A percentile compares a stretch with the other conserved stretches of the same genome.
Evolutionary conservation across 92 coral and sea anemone species (phyloP).

Genomic region (Heliopora coerulea): DNA sequence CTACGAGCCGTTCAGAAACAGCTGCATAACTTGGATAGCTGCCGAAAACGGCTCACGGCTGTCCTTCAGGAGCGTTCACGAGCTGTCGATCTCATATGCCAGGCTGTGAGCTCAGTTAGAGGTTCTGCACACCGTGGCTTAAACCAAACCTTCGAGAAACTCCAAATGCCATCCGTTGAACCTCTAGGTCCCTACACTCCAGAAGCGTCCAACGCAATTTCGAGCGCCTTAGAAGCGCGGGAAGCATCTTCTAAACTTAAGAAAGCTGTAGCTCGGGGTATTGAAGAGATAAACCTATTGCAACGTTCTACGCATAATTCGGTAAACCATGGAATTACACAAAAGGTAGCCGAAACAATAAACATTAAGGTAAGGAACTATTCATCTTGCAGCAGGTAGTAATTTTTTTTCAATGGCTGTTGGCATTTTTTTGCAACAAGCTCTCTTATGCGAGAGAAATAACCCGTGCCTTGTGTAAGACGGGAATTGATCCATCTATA

Average conservation of each 20-base stretch:
- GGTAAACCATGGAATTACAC: conserved; percentile 96
- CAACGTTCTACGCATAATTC: conserved; percentile 91
- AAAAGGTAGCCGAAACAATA: conserved; percentile 98
- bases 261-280: conserved; percentile 89
- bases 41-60: conserved; percentile 76
- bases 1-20: conserved; percentile 95
- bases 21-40: conserved; percentile 89
- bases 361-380: conserved; percentile 93
- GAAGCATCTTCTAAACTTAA: conserved; percentile 76
- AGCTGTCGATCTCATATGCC: conserved; percentile 88
- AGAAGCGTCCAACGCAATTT: conserved; percentile 87
- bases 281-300: conserved; percentile 87
- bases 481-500: too few relatives aligned
- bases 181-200: conserved; percentile 98
- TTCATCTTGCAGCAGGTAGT: too few relatives aligned
- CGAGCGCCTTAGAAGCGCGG: conserved; percentile 86
- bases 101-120: conserved; percentile 92
- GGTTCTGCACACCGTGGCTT: conserved; percentile 79
- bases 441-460: too few relatives aligned
- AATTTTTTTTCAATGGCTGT: too few relatives aligned
- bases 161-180: conserved; percentile 83
- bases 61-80: conserved; percentile 87
- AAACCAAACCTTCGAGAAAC: conserved; percentile 81
- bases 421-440: too few relatives aligned
- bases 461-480: too few relatives aligned